Evolutionary conservation across 2,797 vertebrate species (phyloP).

Genomic region (Clarias pachynema): DNA sequence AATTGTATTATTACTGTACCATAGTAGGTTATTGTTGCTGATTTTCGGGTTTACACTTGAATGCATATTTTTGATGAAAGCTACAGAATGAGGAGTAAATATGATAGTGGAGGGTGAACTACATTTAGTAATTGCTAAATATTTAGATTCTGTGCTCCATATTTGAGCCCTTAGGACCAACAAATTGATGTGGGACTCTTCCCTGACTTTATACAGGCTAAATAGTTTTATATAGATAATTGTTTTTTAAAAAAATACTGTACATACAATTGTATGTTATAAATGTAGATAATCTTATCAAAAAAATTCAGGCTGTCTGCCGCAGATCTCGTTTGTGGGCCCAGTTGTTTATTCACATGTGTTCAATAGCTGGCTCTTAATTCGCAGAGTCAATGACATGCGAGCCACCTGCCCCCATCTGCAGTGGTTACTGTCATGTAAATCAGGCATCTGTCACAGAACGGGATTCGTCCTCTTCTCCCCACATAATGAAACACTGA

Average conservation of each 20-base stretch:
- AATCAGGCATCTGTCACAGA: conserved; percentile 50
- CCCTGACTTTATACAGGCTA: not conserved
- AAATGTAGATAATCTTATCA: not conserved
- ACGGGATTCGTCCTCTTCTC: not conserved
- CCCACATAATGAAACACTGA: not conserved
- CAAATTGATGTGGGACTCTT: not conserved
- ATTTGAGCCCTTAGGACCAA: not conserved
- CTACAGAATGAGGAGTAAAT: not conserved
- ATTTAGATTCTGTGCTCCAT: not conserved
- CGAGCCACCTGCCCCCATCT: conserved; percentile 35
- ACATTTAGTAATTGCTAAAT: not conserved
- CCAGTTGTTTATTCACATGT: conserved; percentile 4
- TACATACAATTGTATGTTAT: not conserved
- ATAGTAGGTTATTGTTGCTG: not conserved
- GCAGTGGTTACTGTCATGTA: conserved; percentile 39
- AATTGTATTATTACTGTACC: not conserved
- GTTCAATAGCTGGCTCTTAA: conserved; percentile 6
- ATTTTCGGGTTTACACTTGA: not conserved
- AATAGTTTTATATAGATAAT: not conserved
- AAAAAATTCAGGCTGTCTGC: not conserved
- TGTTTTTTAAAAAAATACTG: too few species aligned
- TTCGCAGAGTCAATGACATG: conserved; percentile 1
- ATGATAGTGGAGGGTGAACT: not conserved
- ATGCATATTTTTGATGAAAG: not conserved
- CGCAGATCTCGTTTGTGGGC: not conserved